Evolutionary conservation across 2,797 vertebrate species (phyloP), one percentile per base, ranked within the genome.

Genomic region (Peromyscus attwateri): DNA sequence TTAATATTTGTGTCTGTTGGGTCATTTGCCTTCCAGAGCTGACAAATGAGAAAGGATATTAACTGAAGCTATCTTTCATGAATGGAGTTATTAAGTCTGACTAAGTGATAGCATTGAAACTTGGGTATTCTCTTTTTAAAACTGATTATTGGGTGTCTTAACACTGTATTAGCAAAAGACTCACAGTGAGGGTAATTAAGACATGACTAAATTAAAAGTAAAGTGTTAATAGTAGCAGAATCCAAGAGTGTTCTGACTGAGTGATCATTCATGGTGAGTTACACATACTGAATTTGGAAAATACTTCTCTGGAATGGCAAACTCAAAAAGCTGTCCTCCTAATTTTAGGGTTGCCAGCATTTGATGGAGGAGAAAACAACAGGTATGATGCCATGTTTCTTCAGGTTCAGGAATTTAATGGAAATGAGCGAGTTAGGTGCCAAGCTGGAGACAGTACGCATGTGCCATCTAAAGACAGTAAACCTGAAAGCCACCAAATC

Each of bases 121-220:
- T 71, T 89, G 60, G 82, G 21, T 93, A 85, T 93, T 91, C 66
- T 73, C 55, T 87, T 89, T 96, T 83, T 43, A 80, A 95, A 64
- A 87, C 29, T 16, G 14, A 64, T 93, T 89, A 60, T 64, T 93
- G 60, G 21, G 60, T 84, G 66, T n/a, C 46, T 34, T 76, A 52
- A 17, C 66, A 83, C 49, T 34, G 1, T 49, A 55, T 91, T 68
- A 90, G 49, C 81, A 68, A 76, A 75, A 79, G 3, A 68, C n/a
- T 94, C 76, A 92, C 7, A 79, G 29, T 16, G 8, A 92, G 25
- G 43, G 46, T 60, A 87, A 82, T 89, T 94, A 27, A 96, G 91
- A 87, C 25, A 16, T 11, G 40, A 80, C 14, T 83, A 37, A 90
- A 73, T 94, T 68, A 75, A 91, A 94, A 92, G 87, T n/a, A 27